A percentile compares a stretch with the other conserved stretches of the same genome.
phyloP scores from a whole-genome alignment of 2,113 vertebrate species.

The Siniperca knerii region DNA sequence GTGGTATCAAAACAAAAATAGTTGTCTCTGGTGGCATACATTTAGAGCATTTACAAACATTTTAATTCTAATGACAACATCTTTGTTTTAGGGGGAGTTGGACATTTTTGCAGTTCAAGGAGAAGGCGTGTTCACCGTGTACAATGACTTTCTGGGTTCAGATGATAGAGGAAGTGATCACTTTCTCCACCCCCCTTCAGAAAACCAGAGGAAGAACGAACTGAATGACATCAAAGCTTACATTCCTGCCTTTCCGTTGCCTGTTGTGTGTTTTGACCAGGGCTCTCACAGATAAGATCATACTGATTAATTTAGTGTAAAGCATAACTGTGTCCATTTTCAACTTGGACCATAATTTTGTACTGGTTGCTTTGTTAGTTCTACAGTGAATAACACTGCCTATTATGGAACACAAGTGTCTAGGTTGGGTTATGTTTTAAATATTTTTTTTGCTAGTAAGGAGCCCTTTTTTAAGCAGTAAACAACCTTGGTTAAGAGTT shows the following conservation, averaged over 20 bases:
- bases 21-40: background rate
- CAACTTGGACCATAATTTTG: conserved; percentile 17
- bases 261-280: conserved; percentile 48
- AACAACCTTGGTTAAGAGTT: conserved; percentile 26
- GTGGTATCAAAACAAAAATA: background rate
- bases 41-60: conserved; percentile 45
- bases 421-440: conserved; percentile 13
- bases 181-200: conserved; percentile 37
- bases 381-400: background rate
- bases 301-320: conserved; percentile 10
- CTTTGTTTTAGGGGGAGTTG: conserved; percentile 39
- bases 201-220: conserved; percentile 50
- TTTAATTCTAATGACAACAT: conserved; percentile 57
- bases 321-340: background rate
- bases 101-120: conserved; percentile 51
- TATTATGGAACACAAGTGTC: background rate
- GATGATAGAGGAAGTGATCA: conserved; percentile 55
- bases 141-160: conserved; percentile 48
- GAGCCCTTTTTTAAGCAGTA: conserved; percentile 1
- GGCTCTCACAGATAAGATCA: conserved; percentile 4
- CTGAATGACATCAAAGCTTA: conserved; percentile 63
- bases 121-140: conserved; percentile 31
- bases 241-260: conserved; percentile 60
- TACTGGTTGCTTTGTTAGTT: background rate
- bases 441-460: background rate